Conservation (phyloP, 2,888 invertebrate genomes). For the Drosophila robusta region DNA sequence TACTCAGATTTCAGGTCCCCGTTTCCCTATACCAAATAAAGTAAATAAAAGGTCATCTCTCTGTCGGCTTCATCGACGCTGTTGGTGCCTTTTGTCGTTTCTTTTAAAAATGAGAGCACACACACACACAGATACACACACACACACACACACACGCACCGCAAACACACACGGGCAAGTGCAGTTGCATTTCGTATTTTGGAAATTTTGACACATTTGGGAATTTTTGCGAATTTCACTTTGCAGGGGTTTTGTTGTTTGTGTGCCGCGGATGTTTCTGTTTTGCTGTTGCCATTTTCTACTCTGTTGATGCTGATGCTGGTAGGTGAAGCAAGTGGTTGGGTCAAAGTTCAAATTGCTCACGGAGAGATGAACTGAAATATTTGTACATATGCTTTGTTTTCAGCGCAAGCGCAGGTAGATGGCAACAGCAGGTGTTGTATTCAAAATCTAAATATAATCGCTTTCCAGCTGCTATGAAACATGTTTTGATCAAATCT, state of each 20-base stretch:
- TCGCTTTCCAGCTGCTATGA: slow-evolving; percentile 42
- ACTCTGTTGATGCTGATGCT: slow-evolving; percentile 1
- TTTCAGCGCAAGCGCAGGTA: slow-evolving; percentile 30
- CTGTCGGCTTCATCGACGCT: slow-evolving; percentile 16
- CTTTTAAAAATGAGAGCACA: slow-evolving; percentile 60
- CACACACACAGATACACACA: slow-evolving; percentile 26
- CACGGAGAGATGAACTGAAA: slow-evolving; percentile 23
- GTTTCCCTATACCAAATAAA: slow-evolving; percentile 48
- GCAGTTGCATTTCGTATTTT: slow-evolving; percentile 56
- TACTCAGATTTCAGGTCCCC: slow-evolving; percentile 70
- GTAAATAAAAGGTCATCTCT: slow-evolving; percentile 62
- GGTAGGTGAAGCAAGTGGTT: slow-evolving; percentile 33
- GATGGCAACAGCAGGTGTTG: slow-evolving; percentile 53
- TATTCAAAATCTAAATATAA: slow-evolving; percentile 36
- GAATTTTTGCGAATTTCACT: slow-evolving; percentile 44
- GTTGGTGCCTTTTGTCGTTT: slow-evolving; percentile 38
- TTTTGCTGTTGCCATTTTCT: slow-evolving; percentile 15
- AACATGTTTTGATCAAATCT: slow-evolving; percentile 47
- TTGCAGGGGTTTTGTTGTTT: slow-evolving; percentile 18
- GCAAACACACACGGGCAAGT: slow-evolving; percentile 26
- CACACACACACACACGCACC: slow-evolving; percentile 1
- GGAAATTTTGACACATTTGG: slow-evolving; percentile 30
- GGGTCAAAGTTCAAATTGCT: slow-evolving; percentile 48
- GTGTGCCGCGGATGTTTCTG: slow-evolving; percentile 7
- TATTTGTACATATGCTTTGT: not conserved